Conservation (phyloP, 2,888 invertebrate genomes). For the Nebria brevicollis region DNA sequence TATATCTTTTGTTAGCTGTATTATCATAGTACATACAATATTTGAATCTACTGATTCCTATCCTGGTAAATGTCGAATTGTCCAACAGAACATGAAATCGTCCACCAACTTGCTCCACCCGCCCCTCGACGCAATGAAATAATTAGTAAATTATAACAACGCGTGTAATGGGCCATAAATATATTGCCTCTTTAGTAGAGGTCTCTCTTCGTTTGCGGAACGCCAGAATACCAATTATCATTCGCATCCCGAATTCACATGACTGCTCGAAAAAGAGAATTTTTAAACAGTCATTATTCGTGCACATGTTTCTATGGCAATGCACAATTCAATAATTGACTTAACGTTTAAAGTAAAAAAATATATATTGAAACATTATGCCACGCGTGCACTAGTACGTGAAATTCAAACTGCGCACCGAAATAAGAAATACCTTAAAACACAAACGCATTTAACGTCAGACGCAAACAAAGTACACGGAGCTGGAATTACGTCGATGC, state of each 20-base stretch:
- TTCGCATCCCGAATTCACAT: neutral
- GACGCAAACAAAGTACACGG: neutral
- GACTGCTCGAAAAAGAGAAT: constrained; percentile 10
- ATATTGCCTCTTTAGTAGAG: neutral
- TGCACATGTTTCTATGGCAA: neutral
- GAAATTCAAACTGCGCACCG: neutral
- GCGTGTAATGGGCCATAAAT: constrained; percentile 17
- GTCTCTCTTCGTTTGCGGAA: neutral
- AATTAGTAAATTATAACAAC: constrained; percentile 16
- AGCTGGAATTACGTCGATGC: neutral
- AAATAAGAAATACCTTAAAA: neutral
- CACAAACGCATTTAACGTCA: neutral
- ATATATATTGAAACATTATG: neutral
- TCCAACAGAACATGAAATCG: neutral
- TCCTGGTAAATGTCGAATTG: too few species aligned
- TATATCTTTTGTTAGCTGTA: too few species aligned
- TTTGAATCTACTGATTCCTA: too few species aligned
- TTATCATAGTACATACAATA: too few species aligned
- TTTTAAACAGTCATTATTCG: constrained; percentile 8
- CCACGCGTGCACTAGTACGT: neutral
- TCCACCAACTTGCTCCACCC: neutral
- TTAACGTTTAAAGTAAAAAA: neutral
- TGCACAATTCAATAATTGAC: neutral
- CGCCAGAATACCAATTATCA: neutral
- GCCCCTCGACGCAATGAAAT: constrained; percentile 19